These are phyloP conservation scores for Drosophila paramelanica DNA, from an alignment of 2,888 invertebrate genomes.

Conservation along the genomic window DNA sequence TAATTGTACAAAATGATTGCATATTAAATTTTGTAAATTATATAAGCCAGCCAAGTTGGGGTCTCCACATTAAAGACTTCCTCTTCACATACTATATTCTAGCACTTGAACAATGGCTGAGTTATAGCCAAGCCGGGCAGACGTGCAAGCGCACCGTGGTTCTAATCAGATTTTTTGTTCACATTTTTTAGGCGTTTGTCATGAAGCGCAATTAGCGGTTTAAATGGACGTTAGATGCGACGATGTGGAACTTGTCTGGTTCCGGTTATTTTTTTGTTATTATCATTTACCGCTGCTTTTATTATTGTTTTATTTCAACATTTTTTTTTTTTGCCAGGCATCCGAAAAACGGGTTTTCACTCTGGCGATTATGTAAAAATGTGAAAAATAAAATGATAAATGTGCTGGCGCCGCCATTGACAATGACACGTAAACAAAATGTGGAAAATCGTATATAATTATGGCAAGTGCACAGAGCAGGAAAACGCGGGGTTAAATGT, in stretches of 20 bases:
- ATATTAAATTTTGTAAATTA: conserved; percentile 14
- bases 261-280: conserved; percentile 35
- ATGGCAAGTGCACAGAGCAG: conserved; percentile 13
- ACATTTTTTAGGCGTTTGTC: conserved; percentile 35
- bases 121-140: conserved; percentile 2
- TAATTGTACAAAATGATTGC: conserved; percentile 36
- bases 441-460: conserved; percentile 43
- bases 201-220: conserved; percentile 52
- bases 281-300: neutral
- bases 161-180: conserved; percentile 23
- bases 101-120: conserved; percentile 14
- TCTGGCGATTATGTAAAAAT: conserved; percentile 37
- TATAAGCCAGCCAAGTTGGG: conserved; percentile 2
- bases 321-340: conserved; percentile 14
- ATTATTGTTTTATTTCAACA: too few relatives aligned
- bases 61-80: conserved; percentile 7
- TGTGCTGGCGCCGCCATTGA: conserved; percentile 25
- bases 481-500: neutral
- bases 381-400: conserved; percentile 17
- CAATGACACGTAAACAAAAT: conserved; percentile 40
- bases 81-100: conserved; percentile 2
- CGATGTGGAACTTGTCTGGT: conserved; percentile 46
- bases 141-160: conserved; percentile 10
- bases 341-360: conserved; percentile 26
- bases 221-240: conserved; percentile 45